A percentile compares a stretch with the other conserved stretches of the same genome.
Evolutionary conservation across 2,888 invertebrate species (phyloP).

Genomic region (Macrosoma leucophasiata): DNA sequence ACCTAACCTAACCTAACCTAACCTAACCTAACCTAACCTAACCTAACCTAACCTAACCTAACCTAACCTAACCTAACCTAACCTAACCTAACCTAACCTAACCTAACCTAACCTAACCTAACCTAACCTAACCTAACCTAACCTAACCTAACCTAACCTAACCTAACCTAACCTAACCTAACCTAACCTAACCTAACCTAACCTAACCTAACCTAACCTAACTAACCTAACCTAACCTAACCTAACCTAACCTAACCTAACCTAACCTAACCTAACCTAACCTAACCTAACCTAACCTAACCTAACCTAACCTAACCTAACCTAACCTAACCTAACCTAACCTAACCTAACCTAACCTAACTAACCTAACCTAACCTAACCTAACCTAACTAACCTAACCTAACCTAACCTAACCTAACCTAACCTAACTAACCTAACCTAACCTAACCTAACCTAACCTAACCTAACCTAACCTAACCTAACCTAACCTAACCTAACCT

Average conservation of each 20-base stretch:
- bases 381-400: constrained; percentile 16
- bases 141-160: constrained; percentile 18
- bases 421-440: constrained; percentile 11
- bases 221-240: constrained; percentile 19
- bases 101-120: constrained; percentile 18
- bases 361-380: constrained; percentile 15
- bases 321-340: constrained; percentile 19
- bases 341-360: constrained; percentile 20
- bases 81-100: constrained; percentile 13
- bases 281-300: constrained; percentile 19
- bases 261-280: constrained; percentile 20
- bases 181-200: constrained; percentile 19
- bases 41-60: constrained; percentile 18
- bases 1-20: constrained; percentile 23
- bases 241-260: constrained; percentile 20
- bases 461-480: constrained; percentile 11
- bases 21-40: constrained; percentile 19
- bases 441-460: constrained; percentile 11
- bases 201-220: constrained; percentile 19
- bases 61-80: constrained; percentile 16
- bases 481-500: constrained; percentile 18
- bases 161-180: constrained; percentile 18
- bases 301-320: constrained; percentile 18
- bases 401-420: constrained; percentile 12
- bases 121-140: constrained; percentile 17